Percentiles rank a stretch among this genome's conserved stretches.
Conservation (phyloP, 2,113 vertebrate species). For the Serilophus lunatus region DNA sequence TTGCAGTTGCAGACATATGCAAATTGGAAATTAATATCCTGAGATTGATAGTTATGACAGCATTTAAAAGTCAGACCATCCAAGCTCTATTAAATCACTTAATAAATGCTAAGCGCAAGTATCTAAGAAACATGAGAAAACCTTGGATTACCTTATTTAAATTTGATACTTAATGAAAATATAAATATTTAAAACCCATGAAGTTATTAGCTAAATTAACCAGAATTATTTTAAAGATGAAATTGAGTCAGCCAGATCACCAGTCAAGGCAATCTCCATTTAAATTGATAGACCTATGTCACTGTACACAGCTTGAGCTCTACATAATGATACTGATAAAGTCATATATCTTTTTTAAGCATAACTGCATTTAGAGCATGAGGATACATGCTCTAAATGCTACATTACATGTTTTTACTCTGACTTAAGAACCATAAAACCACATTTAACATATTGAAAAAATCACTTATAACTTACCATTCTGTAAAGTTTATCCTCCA, state of each 20-base stretch:
- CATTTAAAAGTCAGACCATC: neutral
- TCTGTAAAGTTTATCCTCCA: slow-evolving; percentile 92
- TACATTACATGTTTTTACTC: neutral
- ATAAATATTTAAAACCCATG: neutral
- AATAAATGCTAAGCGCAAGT: neutral
- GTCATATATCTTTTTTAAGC: neutral
- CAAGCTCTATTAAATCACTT: neutral
- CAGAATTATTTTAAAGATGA: slow-evolving; percentile 27
- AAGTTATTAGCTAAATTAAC: slow-evolving; percentile 26
- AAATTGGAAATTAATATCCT: neutral
- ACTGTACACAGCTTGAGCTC: neutral
- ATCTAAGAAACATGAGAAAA: neutral
- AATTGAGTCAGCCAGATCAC: neutral
- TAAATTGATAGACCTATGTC: neutral
- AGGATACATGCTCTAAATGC: neutral
- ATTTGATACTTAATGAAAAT: slow-evolving; percentile 11
- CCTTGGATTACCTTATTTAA: neutral
- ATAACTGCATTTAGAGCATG: neutral
- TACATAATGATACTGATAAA: neutral
- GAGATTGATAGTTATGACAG: neutral
- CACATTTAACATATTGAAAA: neutral
- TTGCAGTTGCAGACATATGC: neutral
- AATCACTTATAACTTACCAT: slow-evolving; percentile 78
- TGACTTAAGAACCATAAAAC: neutral
- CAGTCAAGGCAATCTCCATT: neutral